phyloP scores from a whole-genome alignment of 2,797 vertebrate species.

The Artibeus jamaicensis region DNA sequence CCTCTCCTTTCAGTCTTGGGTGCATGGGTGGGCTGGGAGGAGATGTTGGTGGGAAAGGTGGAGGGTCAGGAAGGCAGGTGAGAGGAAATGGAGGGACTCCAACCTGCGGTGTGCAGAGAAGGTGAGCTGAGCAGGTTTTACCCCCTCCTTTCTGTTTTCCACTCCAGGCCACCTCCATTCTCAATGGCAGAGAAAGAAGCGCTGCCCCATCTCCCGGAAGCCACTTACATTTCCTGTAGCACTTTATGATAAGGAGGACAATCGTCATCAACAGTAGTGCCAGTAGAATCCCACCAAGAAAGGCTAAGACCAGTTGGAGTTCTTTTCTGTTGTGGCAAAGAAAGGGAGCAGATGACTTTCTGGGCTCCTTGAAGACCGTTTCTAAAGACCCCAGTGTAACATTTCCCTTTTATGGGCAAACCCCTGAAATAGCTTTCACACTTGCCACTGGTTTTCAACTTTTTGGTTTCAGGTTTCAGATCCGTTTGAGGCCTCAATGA shows the following conservation, averaged over 20 bases:
- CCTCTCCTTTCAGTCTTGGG: background rate
- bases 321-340: conserved; percentile 60
- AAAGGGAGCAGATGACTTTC: background rate
- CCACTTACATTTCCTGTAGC: conserved; percentile 77
- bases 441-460: background rate
- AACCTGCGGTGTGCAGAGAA: background rate
- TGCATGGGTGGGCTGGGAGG: background rate
- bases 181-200: background rate
- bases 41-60: background rate
- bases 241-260: conserved; percentile 49
- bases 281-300: conserved; percentile 71
- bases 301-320: conserved; percentile 55
- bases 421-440: background rate
- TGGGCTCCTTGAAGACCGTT: background rate
- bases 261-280: conserved; percentile 53
- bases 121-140: background rate
- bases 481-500: background rate
- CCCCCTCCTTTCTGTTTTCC: fast-evolving
- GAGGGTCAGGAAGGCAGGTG: background rate
- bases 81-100: background rate
- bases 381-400: background rate
- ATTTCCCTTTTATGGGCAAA: background rate
- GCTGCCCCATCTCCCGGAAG: background rate
- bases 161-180: background rate
- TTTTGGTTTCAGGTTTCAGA: background rate